Conservation (phyloP, 2,888 invertebrate genomes). For the Hecatera dysodea region DNA sequence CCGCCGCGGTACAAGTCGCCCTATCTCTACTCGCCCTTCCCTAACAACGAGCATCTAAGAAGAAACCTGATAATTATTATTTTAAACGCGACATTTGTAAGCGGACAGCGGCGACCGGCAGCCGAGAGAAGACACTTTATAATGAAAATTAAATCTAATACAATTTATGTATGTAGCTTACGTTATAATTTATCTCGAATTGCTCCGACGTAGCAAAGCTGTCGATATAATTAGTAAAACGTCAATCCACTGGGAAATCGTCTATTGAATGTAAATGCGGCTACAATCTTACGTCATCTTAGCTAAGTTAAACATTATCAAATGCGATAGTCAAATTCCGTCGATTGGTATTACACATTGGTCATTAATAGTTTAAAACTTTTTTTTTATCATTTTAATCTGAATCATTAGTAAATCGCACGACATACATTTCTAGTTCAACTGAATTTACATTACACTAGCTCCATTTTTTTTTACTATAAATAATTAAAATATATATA, state of each 20-base stretch:
- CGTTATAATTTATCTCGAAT: conserved; percentile 72
- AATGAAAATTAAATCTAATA: conserved; percentile 86
- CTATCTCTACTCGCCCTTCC: conserved; percentile 73
- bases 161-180: conserved; percentile 82
- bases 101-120: conserved; percentile 76
- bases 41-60: conserved; percentile 79
- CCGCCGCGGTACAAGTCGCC: conserved; percentile 60
- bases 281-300: conserved; percentile 74
- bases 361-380: conserved; percentile 82
- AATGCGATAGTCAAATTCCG: conserved; percentile 82
- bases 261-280: conserved; percentile 84
- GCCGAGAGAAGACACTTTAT: conserved; percentile 82
- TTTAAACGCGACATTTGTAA: conserved; percentile 77
- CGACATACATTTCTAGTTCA: conserved; percentile 86
- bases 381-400: conserved; percentile 71
- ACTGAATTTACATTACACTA: conserved; percentile 86
- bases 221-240: conserved; percentile 72
- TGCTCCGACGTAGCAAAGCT: conserved; percentile 75
- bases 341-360: conserved; percentile 81
- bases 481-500: conserved; percentile 83
- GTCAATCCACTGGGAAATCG: conserved; percentile 77
- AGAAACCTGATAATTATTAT: conserved; percentile 80
- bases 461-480: conserved; percentile 78
- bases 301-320: conserved; percentile 76
- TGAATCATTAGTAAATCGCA: conserved; percentile 77